Conservation (phyloP, 2,888 invertebrate genomes). For the Empis livida region DNA sequence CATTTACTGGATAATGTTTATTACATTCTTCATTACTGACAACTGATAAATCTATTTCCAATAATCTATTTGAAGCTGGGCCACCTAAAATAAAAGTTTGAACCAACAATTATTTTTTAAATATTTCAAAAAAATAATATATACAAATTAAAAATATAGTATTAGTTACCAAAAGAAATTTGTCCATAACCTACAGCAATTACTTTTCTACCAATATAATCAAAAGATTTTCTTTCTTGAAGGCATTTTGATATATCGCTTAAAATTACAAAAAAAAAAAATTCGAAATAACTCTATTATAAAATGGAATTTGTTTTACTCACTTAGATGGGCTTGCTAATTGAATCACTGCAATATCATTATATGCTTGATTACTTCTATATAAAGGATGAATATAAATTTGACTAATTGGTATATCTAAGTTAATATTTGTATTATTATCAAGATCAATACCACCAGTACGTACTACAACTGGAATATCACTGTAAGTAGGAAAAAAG, state of each 20-base stretch:
- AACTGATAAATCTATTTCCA: neutral
- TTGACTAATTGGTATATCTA: conserved; percentile 3
- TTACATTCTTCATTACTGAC: neutral
- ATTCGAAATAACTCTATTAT: neutral
- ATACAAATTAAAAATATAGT: too few relatives aligned
- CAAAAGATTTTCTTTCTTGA: too few relatives aligned
- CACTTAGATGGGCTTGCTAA: neutral
- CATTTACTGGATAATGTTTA: neutral
- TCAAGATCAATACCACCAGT: conserved; percentile 12
- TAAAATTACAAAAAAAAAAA: too few relatives aligned
- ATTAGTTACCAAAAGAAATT: neutral
- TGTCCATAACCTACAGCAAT: neutral
- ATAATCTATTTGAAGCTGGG: neutral
- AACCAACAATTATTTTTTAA: neutral
- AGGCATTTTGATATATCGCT: neutral
- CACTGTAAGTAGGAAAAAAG: conserved; percentile 5
- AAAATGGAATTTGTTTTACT: neutral
- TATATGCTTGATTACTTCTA: neutral
- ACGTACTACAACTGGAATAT: conserved; percentile 11
- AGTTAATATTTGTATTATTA: conserved; percentile 1
- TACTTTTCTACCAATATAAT: neutral
- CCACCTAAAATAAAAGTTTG: neutral
- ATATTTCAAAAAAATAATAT: too few relatives aligned
- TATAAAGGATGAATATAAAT: conserved; percentile 11
- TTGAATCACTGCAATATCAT: conserved; percentile 3